A percentile compares a stretch with the other conserved stretches of the same genome.
Conservation (phyloP, 1,140 invertebrate species). For the Melipona quadrifasciata region DNA sequence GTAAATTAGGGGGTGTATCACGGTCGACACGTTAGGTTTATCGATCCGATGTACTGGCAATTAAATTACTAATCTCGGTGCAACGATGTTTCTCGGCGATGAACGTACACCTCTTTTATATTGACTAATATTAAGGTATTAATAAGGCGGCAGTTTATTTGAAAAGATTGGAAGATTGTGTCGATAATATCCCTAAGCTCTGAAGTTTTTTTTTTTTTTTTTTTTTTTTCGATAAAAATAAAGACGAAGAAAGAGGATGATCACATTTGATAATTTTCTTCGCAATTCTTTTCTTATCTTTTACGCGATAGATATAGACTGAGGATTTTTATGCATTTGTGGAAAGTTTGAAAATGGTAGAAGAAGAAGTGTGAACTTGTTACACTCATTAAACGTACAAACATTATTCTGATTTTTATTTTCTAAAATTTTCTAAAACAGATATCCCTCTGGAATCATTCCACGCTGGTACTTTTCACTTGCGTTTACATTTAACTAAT, state of each 20-base stretch:
- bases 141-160: not conserved
- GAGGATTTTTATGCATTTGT: too few relatives aligned
- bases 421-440: too few relatives aligned
- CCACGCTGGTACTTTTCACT: too few relatives aligned
- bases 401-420: too few relatives aligned
- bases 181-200: not conserved
- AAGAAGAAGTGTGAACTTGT: too few relatives aligned
- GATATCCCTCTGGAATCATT: too few relatives aligned
- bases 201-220: not conserved
- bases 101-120: not conserved
- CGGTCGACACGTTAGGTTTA: not conserved
- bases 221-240: not conserved
- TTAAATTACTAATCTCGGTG: conserved; percentile 13
- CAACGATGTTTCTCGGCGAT: not conserved
- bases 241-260: not conserved
- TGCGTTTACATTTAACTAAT: too few relatives aligned
- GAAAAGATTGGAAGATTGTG: not conserved
- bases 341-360: too few relatives aligned
- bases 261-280: not conserved
- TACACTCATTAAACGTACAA: too few relatives aligned
- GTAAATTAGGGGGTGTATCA: conserved; percentile 10
- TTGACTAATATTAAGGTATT: not conserved
- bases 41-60: not conserved
- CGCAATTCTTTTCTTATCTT: not conserved
- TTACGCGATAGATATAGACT: too few relatives aligned